Percentiles rank a stretch among this genome's conserved stretches.
Conservation (phyloP, 2,888 invertebrate genomes). For the Dolomedes plantarius region DNA sequence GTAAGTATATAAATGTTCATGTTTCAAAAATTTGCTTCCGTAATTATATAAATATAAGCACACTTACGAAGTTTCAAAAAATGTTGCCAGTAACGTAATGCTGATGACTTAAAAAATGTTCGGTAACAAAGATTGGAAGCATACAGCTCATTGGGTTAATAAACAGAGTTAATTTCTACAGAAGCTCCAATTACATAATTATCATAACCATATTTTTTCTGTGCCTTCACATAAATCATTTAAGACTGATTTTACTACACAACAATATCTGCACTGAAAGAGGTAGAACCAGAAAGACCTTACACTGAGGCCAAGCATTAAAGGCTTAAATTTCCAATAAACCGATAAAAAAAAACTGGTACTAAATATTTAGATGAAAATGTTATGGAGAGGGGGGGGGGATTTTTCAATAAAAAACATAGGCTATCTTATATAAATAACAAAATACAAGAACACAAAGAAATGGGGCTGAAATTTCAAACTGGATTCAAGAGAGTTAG, state of each 20-base stretch:
- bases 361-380: no score
- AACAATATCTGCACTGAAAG: constrained; percentile 61
- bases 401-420: no score
- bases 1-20: no score
- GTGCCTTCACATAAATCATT: constrained; percentile 54
- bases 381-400: no score
- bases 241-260: constrained; percentile 48
- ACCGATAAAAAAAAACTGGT: not conserved
- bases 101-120: no score
- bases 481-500: no score
- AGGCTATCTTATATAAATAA: no score
- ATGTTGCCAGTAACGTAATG: no score
- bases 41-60: no score
- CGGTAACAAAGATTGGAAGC: not conserved
- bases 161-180: constrained; percentile 58
- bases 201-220: constrained; percentile 62
- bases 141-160: constrained; percentile 40
- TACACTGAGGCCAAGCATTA: constrained; percentile 55
- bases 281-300: constrained; percentile 68
- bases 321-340: not conserved
- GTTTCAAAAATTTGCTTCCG: not conserved
- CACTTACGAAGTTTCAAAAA: no score
- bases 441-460: no score
- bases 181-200: constrained; percentile 70
- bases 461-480: no score